phyloP scores from a whole-genome alignment of 2,888 invertebrate genomes.

The Amphipoea lucens region DNA sequence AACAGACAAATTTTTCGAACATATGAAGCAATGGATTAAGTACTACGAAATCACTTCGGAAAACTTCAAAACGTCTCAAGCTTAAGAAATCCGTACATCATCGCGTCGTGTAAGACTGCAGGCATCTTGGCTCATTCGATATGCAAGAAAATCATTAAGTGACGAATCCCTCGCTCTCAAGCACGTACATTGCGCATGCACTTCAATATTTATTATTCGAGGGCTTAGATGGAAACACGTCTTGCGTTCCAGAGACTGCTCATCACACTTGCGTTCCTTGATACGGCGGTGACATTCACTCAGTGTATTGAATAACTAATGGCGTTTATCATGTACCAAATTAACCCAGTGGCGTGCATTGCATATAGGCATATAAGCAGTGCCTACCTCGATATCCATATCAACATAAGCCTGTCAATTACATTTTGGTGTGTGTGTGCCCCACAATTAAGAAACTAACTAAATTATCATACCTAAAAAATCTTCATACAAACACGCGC shows the following conservation, averaged over 20 bases:
- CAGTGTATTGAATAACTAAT: slow-evolving; percentile 9
- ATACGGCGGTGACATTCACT: background rate
- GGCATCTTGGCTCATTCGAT: slow-evolving; percentile 17
- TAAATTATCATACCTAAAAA: no score
- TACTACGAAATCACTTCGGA: background rate
- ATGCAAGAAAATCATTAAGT: slow-evolving; percentile 23
- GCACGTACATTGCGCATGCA: slow-evolving; percentile 28
- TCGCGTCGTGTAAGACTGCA: background rate
- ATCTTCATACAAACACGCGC: no score
- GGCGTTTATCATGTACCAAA: background rate
- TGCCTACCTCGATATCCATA: no score
- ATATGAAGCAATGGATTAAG: background rate
- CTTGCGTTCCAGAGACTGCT: slow-evolving; percentile 1
- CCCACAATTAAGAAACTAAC: no score
- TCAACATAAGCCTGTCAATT: no score
- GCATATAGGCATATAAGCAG: no score
- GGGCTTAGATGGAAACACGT: slow-evolving; percentile 15
- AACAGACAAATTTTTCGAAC: background rate
- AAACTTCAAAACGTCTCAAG: background rate
- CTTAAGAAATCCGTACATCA: background rate
- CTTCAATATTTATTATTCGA: slow-evolving; percentile 49
- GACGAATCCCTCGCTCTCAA: slow-evolving; percentile 1
- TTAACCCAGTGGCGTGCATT: no score
- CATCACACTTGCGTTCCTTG: slow-evolving; percentile 7
- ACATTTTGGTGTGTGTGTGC: no score